Evolutionary conservation across 2,888 invertebrate species (phyloP).

Genomic region (Leptopilina syphax): DNA sequence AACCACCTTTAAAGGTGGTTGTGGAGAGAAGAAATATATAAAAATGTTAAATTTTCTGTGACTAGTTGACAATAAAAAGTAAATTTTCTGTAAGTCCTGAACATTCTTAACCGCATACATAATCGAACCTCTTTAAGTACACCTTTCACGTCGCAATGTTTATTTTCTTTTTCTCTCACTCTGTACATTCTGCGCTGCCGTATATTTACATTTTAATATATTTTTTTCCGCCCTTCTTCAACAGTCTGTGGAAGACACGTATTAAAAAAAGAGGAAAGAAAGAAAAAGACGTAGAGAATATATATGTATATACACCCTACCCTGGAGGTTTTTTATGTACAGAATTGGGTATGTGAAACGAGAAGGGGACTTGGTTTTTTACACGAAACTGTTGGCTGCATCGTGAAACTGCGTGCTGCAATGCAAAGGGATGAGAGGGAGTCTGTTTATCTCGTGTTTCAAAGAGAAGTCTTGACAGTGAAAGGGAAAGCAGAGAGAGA

Average conservation of each 20-base stretch:
- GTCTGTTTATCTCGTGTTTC: conserved; percentile 38
- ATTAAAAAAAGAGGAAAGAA: conserved; percentile 7
- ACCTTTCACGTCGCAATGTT: conserved; percentile 38
- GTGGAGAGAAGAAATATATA: too few relatives aligned
- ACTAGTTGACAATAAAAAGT: conserved; percentile 14
- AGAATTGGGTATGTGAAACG: conserved; percentile 5
- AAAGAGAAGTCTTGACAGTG: conserved; percentile 44
- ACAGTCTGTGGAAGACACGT: conserved; percentile 33
- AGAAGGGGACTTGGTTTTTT: conserved; percentile 16
- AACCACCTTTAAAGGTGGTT: too few relatives aligned
- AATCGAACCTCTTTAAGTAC: conserved; percentile 39
- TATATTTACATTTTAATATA: conserved; percentile 40
- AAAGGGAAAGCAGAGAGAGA: conserved; percentile 30
- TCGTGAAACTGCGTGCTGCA: conserved; percentile 6
- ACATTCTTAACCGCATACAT: conserved; percentile 35
- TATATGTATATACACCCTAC: neutral
- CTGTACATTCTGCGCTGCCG: conserved; percentile 7
- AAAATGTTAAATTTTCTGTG: neutral
- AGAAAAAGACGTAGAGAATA: neutral
- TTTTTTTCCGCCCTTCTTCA: conserved; percentile 27
- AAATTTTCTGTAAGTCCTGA: conserved; percentile 1
- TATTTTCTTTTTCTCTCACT: conserved; percentile 39
- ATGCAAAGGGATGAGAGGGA: conserved; percentile 11
- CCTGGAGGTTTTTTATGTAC: neutral
- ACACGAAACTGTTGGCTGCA: conserved; percentile 3